Evolutionary conservation across 2,113 vertebrate genomes (phyloP).

Genomic region (Tychaedon coryphoeus): DNA sequence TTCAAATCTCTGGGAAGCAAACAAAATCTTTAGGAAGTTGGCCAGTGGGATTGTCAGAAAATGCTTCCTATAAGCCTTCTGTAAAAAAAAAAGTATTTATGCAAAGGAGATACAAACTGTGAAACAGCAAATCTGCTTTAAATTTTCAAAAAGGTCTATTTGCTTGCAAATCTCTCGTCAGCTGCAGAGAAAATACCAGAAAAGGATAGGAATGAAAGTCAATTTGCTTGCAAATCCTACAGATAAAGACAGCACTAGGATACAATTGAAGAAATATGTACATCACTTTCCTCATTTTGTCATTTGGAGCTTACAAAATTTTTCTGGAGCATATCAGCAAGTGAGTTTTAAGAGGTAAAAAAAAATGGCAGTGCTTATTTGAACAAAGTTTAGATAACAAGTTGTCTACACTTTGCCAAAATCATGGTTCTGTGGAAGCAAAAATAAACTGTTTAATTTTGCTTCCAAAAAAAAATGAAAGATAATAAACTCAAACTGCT

Average conservation of each 20-base stretch:
- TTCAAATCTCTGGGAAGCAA: background rate
- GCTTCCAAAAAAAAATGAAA: background rate
- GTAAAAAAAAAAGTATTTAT: slow-evolving; percentile 12
- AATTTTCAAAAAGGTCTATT: slow-evolving; percentile 15
- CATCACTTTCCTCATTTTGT: background rate
- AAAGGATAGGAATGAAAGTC: slow-evolving; percentile 18
- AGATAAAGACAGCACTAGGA: background rate
- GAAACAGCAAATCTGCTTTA: slow-evolving; percentile 3
- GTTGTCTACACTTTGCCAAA: background rate
- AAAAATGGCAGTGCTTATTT: background rate
- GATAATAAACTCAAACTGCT: slow-evolving; percentile 6
- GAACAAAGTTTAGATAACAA: slow-evolving; percentile 8
- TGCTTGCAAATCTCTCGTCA: slow-evolving; percentile 47
- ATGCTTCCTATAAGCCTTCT: background rate
- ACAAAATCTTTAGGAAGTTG: background rate
- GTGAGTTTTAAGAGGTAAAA: background rate
- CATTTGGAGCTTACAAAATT: background rate
- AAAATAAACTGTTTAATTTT: slow-evolving; percentile 46
- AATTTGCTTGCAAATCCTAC: slow-evolving; percentile 52
- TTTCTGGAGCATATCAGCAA: background rate
- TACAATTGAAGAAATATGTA: background rate
- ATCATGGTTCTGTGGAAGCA: background rate
- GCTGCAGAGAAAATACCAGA: slow-evolving; percentile 19
- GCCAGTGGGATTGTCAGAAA: background rate
- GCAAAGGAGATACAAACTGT: slow-evolving; percentile 17